Conservation (phyloP, 2,888 invertebrate species). For the Pomacea canaliculata region DNA sequence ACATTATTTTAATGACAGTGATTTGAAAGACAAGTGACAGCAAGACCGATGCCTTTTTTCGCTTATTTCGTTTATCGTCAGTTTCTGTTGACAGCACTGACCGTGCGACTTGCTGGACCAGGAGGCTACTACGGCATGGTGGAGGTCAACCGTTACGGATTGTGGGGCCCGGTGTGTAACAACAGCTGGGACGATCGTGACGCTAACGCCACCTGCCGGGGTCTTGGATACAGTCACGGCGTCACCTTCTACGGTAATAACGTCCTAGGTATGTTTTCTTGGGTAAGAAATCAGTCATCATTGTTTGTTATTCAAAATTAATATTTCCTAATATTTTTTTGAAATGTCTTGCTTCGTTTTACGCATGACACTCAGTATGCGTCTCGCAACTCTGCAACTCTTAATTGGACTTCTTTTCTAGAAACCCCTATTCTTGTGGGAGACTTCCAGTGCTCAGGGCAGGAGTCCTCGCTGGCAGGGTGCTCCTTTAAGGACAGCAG, state of each 20-base stretch:
- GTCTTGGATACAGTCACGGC: slow-evolving; percentile 15
- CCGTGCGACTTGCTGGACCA: not conserved
- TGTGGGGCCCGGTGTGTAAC: slow-evolving; percentile 77
- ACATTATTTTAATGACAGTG: no score
- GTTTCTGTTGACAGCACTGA: slow-evolving; percentile 11
- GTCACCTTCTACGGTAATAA: slow-evolving; percentile 23
- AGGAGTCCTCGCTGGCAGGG: slow-evolving; percentile 35
- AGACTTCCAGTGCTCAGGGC: slow-evolving; percentile 45
- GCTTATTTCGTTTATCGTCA: no score
- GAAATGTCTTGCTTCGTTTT: no score
- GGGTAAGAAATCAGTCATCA: no score
- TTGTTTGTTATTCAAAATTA: no score
- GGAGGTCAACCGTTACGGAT: slow-evolving; percentile 78
- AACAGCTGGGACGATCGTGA: slow-evolving; percentile 52
- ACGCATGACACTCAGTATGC: no score
- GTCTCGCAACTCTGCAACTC: no score
- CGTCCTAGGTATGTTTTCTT: slow-evolving; percentile 17
- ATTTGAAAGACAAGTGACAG: no score
- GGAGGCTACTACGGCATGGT: slow-evolving; percentile 74
- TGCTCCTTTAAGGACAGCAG: slow-evolving; percentile 45
- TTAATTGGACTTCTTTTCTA: slow-evolving; percentile 3
- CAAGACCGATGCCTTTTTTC: no score
- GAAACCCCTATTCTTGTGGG: slow-evolving; percentile 45
- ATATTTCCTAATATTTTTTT: no score
- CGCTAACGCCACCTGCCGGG: slow-evolving; percentile 42